Evolutionary conservation across 2,113 vertebrate species (phyloP).

Genomic region (Marmota flaviventris): DNA sequence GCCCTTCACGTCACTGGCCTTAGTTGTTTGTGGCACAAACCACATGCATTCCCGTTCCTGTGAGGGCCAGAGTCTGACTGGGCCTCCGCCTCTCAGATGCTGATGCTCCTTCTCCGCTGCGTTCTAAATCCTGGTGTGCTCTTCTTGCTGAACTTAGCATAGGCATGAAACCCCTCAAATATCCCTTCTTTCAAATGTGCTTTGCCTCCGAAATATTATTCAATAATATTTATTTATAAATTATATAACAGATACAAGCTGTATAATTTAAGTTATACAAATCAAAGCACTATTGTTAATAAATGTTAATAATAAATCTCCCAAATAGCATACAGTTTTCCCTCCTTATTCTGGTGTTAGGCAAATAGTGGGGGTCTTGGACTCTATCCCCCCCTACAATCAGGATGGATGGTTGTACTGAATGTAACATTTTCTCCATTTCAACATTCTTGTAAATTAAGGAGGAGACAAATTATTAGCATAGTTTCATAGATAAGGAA

Average conservation of each 20-base stretch:
- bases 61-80: neutral
- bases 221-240: neutral
- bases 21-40: neutral
- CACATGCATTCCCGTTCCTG: too few species aligned
- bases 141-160: neutral
- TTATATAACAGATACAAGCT: neutral
- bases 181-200: neutral
- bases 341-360: neutral
- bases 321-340: neutral
- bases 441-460: neutral
- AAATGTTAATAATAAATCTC: neutral
- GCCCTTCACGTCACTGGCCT: neutral
- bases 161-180: neutral
- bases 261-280: neutral
- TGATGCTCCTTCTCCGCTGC: neutral
- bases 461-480: neutral
- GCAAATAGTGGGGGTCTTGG: neutral
- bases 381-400: neutral
- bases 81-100: neutral
- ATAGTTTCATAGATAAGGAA: neutral
- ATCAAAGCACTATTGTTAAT: neutral
- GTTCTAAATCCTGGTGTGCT: neutral
- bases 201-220: neutral
- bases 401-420: neutral
- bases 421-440: neutral